phyloP scores from a whole-genome alignment of 2,797 vertebrate genomes.

The Tympanoctomys barrerae region DNA sequence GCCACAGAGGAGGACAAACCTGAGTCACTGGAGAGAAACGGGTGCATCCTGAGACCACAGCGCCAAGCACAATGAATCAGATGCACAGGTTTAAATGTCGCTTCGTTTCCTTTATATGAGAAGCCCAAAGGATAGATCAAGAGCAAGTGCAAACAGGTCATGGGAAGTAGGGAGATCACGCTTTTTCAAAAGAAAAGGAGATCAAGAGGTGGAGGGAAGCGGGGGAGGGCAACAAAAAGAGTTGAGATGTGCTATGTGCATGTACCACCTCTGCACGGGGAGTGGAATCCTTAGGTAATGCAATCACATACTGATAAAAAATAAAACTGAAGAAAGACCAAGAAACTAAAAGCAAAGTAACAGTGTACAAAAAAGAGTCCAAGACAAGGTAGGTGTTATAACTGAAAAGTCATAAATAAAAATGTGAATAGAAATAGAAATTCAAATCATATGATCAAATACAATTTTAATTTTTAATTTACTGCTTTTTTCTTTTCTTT shows the following conservation, averaged over 20 bases:
- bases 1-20: background rate
- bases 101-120: background rate
- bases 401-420: constrained; percentile 53
- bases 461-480: constrained; percentile 42
- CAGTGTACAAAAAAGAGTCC: background rate
- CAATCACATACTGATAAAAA: background rate
- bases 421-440: background rate
- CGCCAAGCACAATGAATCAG: background rate
- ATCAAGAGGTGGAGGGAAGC: background rate
- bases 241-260: background rate
- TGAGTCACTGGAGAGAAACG: background rate
- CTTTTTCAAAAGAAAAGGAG: background rate
- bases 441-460: background rate
- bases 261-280: background rate
- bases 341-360: background rate
- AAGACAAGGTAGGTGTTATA: constrained; percentile 12
- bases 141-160: background rate
- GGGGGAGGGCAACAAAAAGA: background rate
- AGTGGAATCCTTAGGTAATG: background rate
- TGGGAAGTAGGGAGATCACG: background rate
- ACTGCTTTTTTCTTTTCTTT: background rate
- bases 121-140: background rate
- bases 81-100: background rate
- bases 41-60: background rate
- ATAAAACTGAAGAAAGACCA: background rate